phyloP scores from a whole-genome alignment of 2,797 vertebrate genomes.

The Steatocranus sp. region DNA sequence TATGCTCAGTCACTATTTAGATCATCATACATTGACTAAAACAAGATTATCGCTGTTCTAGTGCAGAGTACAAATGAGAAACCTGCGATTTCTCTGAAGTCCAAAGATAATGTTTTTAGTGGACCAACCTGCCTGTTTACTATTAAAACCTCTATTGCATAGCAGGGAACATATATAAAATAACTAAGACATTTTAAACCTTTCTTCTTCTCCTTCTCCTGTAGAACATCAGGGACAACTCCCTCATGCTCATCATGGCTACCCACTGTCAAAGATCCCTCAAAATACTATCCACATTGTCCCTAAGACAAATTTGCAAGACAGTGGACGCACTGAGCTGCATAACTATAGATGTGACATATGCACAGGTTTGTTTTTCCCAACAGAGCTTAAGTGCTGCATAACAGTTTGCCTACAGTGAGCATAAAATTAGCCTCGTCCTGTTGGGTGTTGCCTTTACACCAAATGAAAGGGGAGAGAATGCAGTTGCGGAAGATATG shows the following conservation, averaged over 20 bases:
- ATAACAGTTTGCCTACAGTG: constrained; percentile 19
- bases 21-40: not conserved
- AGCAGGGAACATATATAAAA: not conserved
- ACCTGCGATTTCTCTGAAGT: not conserved
- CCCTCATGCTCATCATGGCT: not conserved
- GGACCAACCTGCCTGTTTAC: not conserved
- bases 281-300: not conserved
- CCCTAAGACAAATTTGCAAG: not conserved
- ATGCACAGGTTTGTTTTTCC: constrained; percentile 22
- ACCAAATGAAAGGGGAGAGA: constrained; percentile 44
- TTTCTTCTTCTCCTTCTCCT: not conserved
- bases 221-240: not conserved
- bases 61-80: not conserved
- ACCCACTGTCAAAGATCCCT: not conserved
- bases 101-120: not conserved
- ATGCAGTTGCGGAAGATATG: constrained; percentile 48
- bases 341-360: not conserved
- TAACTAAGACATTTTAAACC: not conserved
- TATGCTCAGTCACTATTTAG: not conserved
- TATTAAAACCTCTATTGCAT: not conserved
- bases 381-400: constrained; percentile 6
- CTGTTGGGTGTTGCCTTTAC: constrained; percentile 49
- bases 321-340: not conserved
- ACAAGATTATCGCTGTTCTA: not conserved
- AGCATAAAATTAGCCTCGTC: constrained; percentile 51